Base-by-base conservation (phyloP, 2,797 vertebrate species). In the Podargus strigoides region DNA sequence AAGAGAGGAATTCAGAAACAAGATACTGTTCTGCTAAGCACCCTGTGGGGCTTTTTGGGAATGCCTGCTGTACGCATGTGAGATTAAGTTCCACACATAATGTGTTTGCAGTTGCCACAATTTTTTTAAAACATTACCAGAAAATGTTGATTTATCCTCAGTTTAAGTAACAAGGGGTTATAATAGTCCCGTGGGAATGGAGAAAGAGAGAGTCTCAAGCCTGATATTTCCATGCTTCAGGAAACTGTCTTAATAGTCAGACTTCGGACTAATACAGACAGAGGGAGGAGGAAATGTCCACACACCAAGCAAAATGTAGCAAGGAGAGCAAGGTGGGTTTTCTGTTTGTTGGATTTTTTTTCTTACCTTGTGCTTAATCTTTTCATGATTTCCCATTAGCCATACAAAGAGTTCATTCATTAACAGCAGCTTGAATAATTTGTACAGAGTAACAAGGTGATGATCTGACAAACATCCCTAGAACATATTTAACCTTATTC, bases 1-100 rank as follows among this genome's bases (percentile, higher is more conserved):
- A 77, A 63, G 16, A 68, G 26, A 95, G 24, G 28, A 94, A 74
- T 90, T 70, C 16, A 59, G 81, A 95, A 92, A 80, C 21, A 62
- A 73, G 78, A 90, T 23, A 59, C 26, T 0, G 0, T 85, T 92
- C 67, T 78, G 72, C 47, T 85, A 34, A 91, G 32, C 0, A 0
- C 26, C 14, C 52, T 44, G 32, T 8, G 26, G 32, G 32, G 15
- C 7, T 85, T 88, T 69, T 66, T 67, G 44, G 60, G 53, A 74
- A 24, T 41, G 41, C 49, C 49, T 70, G 47, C 16, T 69, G 14
- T 52, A 17, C 0, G 0, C 6, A 5, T 49, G 7, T 37, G 60
- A 69, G 84, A 73, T 55, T 47, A 59, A 81, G 26, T 36, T 90
- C 70, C 14, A 2, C 39, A 26, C 18, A 90, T 46, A 90, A 55